Conservation (phyloP, 2,888 invertebrate species). For the Itoplectis maculator region DNA sequence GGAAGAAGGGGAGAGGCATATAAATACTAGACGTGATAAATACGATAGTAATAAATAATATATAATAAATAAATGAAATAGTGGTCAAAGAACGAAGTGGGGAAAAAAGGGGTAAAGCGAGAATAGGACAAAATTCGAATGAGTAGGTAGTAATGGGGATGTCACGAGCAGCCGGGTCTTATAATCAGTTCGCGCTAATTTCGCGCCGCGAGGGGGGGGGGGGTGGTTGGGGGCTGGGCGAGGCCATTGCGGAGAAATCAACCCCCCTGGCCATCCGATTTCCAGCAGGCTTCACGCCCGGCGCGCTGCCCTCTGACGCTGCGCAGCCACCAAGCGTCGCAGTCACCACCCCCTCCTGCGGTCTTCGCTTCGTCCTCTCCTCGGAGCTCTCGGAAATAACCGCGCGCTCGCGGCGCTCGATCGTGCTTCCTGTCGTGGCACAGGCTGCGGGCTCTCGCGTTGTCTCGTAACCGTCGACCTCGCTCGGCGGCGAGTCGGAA, state of each 20-base stretch:
- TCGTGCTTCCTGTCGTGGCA: slow-evolving; percentile 55
- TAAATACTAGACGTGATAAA: too few species aligned
- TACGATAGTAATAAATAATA: neutral
- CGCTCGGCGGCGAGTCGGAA: slow-evolving; percentile 34
- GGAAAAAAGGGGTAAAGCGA: slow-evolving; percentile 17
- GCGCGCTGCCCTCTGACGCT: slow-evolving; percentile 40
- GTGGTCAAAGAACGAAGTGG: neutral
- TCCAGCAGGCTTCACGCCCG: slow-evolving; percentile 12
- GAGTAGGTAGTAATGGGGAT: slow-evolving; percentile 70
- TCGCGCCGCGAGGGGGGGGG: slow-evolving; percentile 65
- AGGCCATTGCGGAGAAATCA: slow-evolving; percentile 46
- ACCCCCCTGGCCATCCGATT: slow-evolving; percentile 45
- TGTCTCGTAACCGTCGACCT: slow-evolving; percentile 31
- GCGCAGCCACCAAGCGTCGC: too few species aligned
- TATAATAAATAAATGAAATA: neutral
- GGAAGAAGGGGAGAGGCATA: too few species aligned
- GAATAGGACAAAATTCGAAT: slow-evolving; percentile 38
- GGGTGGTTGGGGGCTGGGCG: too few species aligned
- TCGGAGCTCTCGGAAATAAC: slow-evolving; percentile 62
- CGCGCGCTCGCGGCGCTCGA: slow-evolving; percentile 30
- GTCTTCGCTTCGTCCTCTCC: slow-evolving; percentile 57
- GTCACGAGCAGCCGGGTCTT: slow-evolving; percentile 74
- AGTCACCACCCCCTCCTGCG: slow-evolving; percentile 39
- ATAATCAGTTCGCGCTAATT: slow-evolving; percentile 77
- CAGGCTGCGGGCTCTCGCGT: slow-evolving; percentile 43